phyloP scores from a whole-genome alignment of 1,140 invertebrate genomes.

The Sminthurides bifidus region DNA sequence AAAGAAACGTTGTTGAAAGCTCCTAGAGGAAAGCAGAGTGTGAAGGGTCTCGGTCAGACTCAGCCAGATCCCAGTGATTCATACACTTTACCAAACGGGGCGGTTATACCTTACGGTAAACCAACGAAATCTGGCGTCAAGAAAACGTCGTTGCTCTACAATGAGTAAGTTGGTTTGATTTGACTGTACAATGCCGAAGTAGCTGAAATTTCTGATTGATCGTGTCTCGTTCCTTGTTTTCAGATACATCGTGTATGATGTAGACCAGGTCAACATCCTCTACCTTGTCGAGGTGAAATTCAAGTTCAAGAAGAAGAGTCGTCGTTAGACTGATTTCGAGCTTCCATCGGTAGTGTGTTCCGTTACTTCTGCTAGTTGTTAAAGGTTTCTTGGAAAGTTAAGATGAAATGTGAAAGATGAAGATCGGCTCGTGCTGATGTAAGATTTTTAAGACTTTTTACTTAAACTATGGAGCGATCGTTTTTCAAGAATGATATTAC shows the following conservation, averaged over 20 bases:
- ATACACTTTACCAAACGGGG: conserved; percentile 43
- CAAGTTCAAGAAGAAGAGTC: conserved; percentile 43
- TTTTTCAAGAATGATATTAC: background rate
- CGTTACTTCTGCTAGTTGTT: background rate
- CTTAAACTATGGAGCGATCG: background rate
- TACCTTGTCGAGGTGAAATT: conserved; percentile 70
- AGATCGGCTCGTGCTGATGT: background rate
- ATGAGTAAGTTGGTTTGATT: conserved; percentile 56
- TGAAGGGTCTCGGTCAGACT: conserved; percentile 64
- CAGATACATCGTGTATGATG: conserved; percentile 81
- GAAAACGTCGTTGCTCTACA: conserved; percentile 56
- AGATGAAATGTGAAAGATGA: background rate
- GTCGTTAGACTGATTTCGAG: background rate
- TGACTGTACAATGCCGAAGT: background rate
- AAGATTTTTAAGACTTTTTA: background rate
- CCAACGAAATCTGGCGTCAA: conserved; percentile 37
- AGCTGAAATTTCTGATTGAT: background rate
- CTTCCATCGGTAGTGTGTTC: background rate
- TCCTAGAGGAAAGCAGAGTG: conserved; percentile 63
- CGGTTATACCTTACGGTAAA: conserved; percentile 66
- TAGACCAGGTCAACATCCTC: conserved; percentile 70
- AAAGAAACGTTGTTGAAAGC: conserved; percentile 61
- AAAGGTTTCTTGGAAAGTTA: background rate
- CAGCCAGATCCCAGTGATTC: conserved; percentile 49
- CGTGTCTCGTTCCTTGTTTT: conserved; percentile 12